Evolutionary conservation across 2,113 vertebrate species (phyloP).

Genomic region (Toxotes chatareus): DNA sequence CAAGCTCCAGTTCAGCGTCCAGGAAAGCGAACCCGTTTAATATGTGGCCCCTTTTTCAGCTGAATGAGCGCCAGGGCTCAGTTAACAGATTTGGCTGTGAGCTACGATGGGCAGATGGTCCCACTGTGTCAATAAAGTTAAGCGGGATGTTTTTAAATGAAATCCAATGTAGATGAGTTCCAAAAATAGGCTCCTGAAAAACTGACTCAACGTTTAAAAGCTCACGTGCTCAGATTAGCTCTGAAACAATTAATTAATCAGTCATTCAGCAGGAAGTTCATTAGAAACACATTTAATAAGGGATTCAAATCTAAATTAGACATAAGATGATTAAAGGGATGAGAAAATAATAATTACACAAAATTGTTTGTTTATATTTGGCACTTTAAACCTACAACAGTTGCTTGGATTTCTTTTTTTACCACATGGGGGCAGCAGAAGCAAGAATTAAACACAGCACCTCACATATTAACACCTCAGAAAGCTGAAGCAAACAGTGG

Average conservation of each 20-base stretch:
- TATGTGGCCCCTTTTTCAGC: conserved; percentile 14
- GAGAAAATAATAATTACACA: not conserved
- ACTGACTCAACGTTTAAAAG: rapidly evolving
- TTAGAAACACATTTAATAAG: not conserved
- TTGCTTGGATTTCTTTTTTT: too few species aligned
- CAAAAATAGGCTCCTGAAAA: not conserved
- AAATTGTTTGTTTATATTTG: too few species aligned
- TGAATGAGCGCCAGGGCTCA: conserved; percentile 32
- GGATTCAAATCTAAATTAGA: too few species aligned
- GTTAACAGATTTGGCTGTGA: conserved; percentile 34
- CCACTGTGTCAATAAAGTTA: conserved; percentile 49
- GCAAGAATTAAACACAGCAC: too few species aligned
- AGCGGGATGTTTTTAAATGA: not conserved
- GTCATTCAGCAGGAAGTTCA: not conserved
- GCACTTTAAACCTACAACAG: too few species aligned
- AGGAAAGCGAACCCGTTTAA: not conserved
- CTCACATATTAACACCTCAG: too few species aligned
- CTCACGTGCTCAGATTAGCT: not conserved
- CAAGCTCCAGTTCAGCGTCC: not conserved
- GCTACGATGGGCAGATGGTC: conserved; percentile 63
- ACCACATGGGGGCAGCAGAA: too few species aligned
- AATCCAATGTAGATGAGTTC: not conserved
- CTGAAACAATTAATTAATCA: not conserved
- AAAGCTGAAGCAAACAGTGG: too few species aligned
- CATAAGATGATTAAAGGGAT: not conserved